Base-by-base conservation (phyloP, 2,113 vertebrate species). In the Phalacrocorax brasilianus region DNA sequence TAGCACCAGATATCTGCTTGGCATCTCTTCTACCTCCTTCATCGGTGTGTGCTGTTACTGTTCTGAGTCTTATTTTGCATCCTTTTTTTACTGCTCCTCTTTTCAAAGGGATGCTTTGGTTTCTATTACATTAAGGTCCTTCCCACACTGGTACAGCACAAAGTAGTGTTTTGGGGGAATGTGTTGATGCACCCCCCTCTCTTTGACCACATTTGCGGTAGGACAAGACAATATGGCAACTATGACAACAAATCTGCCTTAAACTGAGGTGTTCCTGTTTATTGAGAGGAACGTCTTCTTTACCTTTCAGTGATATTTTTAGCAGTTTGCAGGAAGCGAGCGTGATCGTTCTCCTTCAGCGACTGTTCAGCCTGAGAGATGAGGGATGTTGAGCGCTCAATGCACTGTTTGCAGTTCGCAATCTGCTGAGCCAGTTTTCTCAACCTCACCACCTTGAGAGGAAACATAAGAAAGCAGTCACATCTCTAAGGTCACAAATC, bases 361-460 rank as follows among this genome's bases (percentile, higher is more conserved):
- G 99, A 99, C 73, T 99, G 99, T 90, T 99, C 99, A 1, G 99
- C 99, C 90, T 99, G 99, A n/a, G 99, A 98, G 96, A 99, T 99
- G 97, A 99, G 99, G 12, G 99, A 99, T 0, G 99, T 99, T 0
- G 99, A 99, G 88, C 99, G 98, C 93, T 99, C 99, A 14, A 99
- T 99, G 97, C 99, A 99, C 97, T 99, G 99, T 35, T 99, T 99
- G 95, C 99, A 99, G 97, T 99, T 98, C 0, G 98, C 98, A 55
- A 99, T 99, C 97, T 99, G 99, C 97, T 99, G 99, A 71, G 99
- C 99, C 86, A 99, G 97, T 97, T 99, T 99, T 70, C 99, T 99
- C 96, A 99, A 80, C 63, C 99, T 98, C 90, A 99, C 98, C 85
- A 99, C 98, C 99, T 99, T 73, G 50, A 93, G 93, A 42, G 66